These are phyloP conservation scores for Thera britannica DNA, from an alignment of 2,888 invertebrate species.

Conservation along the genomic window DNA sequence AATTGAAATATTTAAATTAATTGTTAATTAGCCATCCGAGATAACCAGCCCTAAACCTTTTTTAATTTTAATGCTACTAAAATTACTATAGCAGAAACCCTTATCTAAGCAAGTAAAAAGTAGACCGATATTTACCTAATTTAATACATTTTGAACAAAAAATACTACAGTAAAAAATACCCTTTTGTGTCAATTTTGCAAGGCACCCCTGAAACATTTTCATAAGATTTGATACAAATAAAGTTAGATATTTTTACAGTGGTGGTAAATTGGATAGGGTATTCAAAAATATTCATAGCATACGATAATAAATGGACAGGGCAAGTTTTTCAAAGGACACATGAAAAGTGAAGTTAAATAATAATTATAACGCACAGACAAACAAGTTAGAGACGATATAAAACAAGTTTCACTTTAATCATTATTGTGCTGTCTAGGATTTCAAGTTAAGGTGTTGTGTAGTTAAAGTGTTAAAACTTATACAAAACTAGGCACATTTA, in stretches of 20 bases:
- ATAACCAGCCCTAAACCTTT: background rate
- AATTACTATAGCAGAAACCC: background rate
- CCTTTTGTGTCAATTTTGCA: constrained; percentile 31
- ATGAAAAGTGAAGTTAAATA: too few species aligned
- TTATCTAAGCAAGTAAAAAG: background rate
- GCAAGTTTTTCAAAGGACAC: too few species aligned
- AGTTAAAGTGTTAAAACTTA: background rate
- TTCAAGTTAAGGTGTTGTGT: constrained; percentile 23
- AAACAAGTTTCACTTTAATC: too few species aligned
- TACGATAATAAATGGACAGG: too few species aligned
- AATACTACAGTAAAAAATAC: constrained; percentile 17
- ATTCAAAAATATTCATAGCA: background rate
- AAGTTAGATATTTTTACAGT: constrained; percentile 2
- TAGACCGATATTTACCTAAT: constrained; percentile 19
- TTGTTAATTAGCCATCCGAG: too few species aligned
- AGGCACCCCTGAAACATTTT: constrained; percentile 44
- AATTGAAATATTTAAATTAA: too few species aligned
- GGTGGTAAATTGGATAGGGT: background rate
- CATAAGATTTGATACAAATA: constrained; percentile 33
- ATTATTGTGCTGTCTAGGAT: constrained; percentile 18
- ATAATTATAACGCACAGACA: too few species aligned
- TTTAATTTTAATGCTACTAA: background rate
- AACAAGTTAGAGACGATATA: too few species aligned
- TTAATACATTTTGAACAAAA: constrained; percentile 16
- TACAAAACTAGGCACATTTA: constrained; percentile 5